These are phyloP conservation scores for Boloria selene DNA, from an alignment of 2,888 invertebrate genomes.

Conservation along the genomic window DNA sequence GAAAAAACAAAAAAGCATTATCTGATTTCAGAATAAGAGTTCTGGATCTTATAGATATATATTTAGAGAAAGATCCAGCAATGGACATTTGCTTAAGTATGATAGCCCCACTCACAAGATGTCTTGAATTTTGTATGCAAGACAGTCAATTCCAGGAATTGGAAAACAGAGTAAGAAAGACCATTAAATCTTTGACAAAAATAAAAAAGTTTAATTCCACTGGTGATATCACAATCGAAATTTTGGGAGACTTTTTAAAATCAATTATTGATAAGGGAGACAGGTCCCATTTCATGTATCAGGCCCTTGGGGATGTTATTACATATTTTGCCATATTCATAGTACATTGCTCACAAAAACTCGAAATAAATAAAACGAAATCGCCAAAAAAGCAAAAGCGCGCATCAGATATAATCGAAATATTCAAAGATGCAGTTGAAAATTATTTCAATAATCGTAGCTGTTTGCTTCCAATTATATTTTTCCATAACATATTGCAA, in stretches of 20 bases:
- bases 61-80: conserved; percentile 86
- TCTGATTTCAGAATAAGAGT: conserved; percentile 89
- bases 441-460: conserved; percentile 85
- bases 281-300: conserved; percentile 83
- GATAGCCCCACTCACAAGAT: conserved; percentile 85
- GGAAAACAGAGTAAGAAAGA: conserved; percentile 83
- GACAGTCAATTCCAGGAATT: conserved; percentile 86
- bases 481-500: conserved; percentile 85
- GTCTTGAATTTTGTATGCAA: conserved; percentile 86
- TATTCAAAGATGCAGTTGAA: conserved; percentile 79
- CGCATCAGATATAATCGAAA: conserved; percentile 65
- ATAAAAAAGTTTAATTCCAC: conserved; percentile 83
- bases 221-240: conserved; percentile 78
- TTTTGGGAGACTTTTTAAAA: conserved; percentile 80
- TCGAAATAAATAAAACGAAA: conserved; percentile 55
- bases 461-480: conserved; percentile 84
- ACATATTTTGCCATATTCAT: conserved; percentile 85
- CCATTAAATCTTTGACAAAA: conserved; percentile 83
- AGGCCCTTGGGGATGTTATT: conserved; percentile 85
- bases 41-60: conserved; percentile 88
- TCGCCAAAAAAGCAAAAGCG: conserved; percentile 59
- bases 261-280: conserved; percentile 84
- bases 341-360: conserved; percentile 83
- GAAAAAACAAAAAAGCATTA: conserved; percentile 84
- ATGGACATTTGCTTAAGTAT: conserved; percentile 87